A percentile compares a stretch with the other conserved stretches of the same genome.
Evolutionary conservation across 1,140 invertebrate species (phyloP).

Genomic region (Zophobas atratus): DNA sequence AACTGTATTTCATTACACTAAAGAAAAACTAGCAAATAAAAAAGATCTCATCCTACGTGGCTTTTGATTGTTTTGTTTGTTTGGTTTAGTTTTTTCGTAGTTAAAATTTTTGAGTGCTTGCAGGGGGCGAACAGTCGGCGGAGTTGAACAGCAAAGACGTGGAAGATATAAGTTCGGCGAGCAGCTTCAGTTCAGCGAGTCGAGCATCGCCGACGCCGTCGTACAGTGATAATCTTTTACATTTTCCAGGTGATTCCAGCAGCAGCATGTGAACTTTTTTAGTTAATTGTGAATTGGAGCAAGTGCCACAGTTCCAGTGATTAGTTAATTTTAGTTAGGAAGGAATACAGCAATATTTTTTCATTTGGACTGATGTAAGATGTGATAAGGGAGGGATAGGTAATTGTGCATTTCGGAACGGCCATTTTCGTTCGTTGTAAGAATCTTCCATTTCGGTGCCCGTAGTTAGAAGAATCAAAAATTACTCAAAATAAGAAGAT

Average conservation of each 20-base stretch:
- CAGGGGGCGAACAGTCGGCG: constrained; percentile 73
- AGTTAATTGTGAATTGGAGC: not conserved
- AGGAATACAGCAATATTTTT: constrained; percentile 25
- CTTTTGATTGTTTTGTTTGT: constrained; percentile 17
- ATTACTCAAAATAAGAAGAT: constrained; percentile 7
- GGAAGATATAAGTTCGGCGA: constrained; percentile 82
- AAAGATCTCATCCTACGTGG: constrained; percentile 21
- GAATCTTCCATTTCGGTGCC: constrained; percentile 39
- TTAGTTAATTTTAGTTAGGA: constrained; percentile 29
- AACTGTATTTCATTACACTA: constrained; percentile 47
- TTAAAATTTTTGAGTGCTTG: constrained; percentile 45
- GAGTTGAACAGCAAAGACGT: constrained; percentile 69
- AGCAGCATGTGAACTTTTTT: constrained; percentile 73
- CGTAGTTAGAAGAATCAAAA: constrained; percentile 31
- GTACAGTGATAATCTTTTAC: constrained; percentile 81
- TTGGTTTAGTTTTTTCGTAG: constrained; percentile 5
- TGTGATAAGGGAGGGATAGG: constrained; percentile 32
- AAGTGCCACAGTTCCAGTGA: constrained; percentile 31
- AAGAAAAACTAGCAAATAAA: constrained; percentile 43
- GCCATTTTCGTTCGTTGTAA: not conserved
- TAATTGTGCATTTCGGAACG: constrained; percentile 10
- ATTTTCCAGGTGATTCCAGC: constrained; percentile 82
- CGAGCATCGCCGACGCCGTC: constrained; percentile 84
- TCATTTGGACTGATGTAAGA: constrained; percentile 10
- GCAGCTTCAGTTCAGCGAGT: constrained; percentile 86